Base-by-base conservation (phyloP, 2,113 vertebrate species). In the Sphaerodactylus townsendi region DNA sequence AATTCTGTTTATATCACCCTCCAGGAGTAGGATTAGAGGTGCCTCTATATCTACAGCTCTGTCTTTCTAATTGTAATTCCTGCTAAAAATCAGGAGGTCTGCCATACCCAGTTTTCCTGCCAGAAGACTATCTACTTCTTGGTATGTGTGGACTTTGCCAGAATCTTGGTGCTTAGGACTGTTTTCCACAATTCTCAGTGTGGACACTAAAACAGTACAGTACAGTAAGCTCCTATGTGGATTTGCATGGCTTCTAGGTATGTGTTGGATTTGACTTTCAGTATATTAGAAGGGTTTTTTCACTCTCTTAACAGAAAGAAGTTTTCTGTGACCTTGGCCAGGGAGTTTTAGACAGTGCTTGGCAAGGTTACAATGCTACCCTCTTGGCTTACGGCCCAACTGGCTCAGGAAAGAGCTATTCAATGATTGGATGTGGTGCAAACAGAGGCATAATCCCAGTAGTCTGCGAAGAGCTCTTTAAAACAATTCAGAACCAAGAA, bases 361-460 rank as follows among this genome's bases (percentile, higher is more conserved):
- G 95, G 85, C 93, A 96, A 93, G 97, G 97, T 39, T 98, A 96
- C 87, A 98, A 97, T 1, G 94, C 96, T 44, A 96, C 97, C 0
- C 94, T 98, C 78, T 77, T 98, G 85, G 96, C 95, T 1, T 97
- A 97, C 0, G 97, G 97, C 11, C 97, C 98, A 92, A 97, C 96
- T 0, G 96, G 97, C 48, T 98, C 97, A 1, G 98, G 97, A 70
- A 98, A 99, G 93, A 98, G 97, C 91, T 98, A 97, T 89, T 97
- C 93, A 0, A 97, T 97, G 97, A 91, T 97, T 7, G 96, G 97
- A 8, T 96, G 96, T 2, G 95, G 96, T 5, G 91, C 96, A 1
- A 97, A 98, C 91, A 97, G 97, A 90, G 97, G 97, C 17, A 93
- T 97, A 62, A 95, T 97, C 77, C 97, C 97, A 41, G 92, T 95